Evolutionary conservation across 1,140 invertebrate species (phyloP).

Genomic region (Listronotus oregonensis): DNA sequence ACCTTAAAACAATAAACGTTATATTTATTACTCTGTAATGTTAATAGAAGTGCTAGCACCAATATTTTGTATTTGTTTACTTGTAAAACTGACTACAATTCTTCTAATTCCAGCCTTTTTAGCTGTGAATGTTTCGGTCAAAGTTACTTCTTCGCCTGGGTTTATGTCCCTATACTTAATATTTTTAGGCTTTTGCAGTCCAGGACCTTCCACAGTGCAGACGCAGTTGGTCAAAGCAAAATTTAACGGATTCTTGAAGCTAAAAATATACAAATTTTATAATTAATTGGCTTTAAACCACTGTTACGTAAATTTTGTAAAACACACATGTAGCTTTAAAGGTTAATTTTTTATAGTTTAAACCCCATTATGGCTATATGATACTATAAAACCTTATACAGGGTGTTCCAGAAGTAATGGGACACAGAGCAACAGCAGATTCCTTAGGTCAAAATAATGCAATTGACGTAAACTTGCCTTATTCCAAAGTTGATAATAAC

Average conservation of each 20-base stretch:
- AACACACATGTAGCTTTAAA: too few relatives aligned
- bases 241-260: conserved; percentile 71
- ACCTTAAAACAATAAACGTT: too few relatives aligned
- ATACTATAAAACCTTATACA: too few relatives aligned
- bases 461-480: too few relatives aligned
- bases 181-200: conserved; percentile 65
- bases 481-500: too few relatives aligned
- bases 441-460: too few relatives aligned
- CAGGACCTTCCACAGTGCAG: conserved; percentile 71
- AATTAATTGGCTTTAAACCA: too few relatives aligned
- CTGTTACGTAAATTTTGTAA: too few relatives aligned
- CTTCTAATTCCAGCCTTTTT: conserved; percentile 61
- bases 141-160: conserved; percentile 62
- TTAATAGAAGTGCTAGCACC: conserved; percentile 57
- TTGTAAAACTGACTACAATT: conserved; percentile 67
- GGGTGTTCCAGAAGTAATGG: too few relatives aligned
- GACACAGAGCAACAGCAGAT: too few relatives aligned
- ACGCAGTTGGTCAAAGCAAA: conserved; percentile 65
- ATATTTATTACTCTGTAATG: conserved; percentile 11
- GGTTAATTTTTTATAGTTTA: too few relatives aligned
- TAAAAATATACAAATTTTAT: conserved; percentile 55
- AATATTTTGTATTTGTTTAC: conserved; percentile 66
- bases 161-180: conserved; percentile 63
- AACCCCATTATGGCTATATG: too few relatives aligned
- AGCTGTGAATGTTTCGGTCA: conserved; percentile 63